phyloP scores from a whole-genome alignment of 2,113 vertebrate species.

The Cathartes aura region DNA sequence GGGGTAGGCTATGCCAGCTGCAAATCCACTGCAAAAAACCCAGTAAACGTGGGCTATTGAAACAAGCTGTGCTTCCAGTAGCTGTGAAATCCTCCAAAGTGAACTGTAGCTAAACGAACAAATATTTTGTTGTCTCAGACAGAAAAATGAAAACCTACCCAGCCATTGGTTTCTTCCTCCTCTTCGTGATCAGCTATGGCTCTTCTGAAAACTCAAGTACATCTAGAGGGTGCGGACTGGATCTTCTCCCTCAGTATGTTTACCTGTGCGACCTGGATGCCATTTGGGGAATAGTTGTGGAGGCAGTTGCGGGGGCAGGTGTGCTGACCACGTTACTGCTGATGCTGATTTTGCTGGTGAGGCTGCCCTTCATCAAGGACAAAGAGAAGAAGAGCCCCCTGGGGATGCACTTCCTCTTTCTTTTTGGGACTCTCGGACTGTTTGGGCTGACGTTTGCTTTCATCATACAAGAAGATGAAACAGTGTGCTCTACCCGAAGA shows the following conservation, averaged over 20 bases:
- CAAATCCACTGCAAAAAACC: not conserved
- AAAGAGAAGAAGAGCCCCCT: constrained; percentile 90
- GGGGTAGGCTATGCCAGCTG: not conserved
- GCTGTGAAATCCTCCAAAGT: not conserved
- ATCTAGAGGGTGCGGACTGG: constrained; percentile 90
- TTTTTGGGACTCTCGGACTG: constrained; percentile 88
- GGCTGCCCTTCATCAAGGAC: constrained; percentile 89
- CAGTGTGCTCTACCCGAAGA: constrained; percentile 85
- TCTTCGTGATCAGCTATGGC: constrained; percentile 77
- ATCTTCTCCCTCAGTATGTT: constrained; percentile 87
- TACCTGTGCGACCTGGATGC: constrained; percentile 94
- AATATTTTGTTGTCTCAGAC: constrained; percentile 27
- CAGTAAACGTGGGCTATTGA: not conserved
- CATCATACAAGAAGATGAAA: constrained; percentile 91
- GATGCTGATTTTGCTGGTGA: constrained; percentile 86
- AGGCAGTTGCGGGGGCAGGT: constrained; percentile 86
- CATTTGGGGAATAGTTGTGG: constrained; percentile 93
- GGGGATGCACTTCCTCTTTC: constrained; percentile 90
- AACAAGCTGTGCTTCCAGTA: not conserved
- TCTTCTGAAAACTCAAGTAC: constrained; percentile 79
- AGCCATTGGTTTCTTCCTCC: constrained; percentile 80
- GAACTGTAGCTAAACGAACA: not conserved
- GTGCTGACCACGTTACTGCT: constrained; percentile 86
- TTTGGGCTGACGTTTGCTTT: constrained; percentile 93
- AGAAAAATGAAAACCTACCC: constrained; percentile 79